Evolutionary conservation across 2,888 invertebrate genomes (phyloP), one percentile per base, ranked within the genome.

Genomic region (Xylota segnis): DNA sequence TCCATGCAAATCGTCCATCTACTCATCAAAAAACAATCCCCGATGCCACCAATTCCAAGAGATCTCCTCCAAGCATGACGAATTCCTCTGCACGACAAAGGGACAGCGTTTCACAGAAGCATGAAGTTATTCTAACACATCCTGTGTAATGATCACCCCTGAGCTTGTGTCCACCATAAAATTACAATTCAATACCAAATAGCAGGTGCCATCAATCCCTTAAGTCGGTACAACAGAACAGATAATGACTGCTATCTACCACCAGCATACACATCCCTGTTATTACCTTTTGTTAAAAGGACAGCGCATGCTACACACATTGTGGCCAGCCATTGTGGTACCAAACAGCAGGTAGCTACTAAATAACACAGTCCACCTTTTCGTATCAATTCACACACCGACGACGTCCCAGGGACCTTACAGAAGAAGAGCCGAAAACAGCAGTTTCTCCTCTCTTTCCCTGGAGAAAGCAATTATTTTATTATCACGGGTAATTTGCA

Each of bases 401-500:
- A 23, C 23, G 3, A 1, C 23, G 23, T 2, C 23, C 23, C 1
- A 3, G 3, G 23, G 23, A 9, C 9, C 37, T 10, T 37, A 37
- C 37, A 10, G 37, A 10, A 29, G 34, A 32, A 29, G 16, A 32
- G 40, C 37, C 9, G 12, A 40, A 40, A 40, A 0, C 3, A 40
- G 5, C 43, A 43, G 14, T 12, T 14, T 14, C 4, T 56, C 63
- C 34, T 59, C 18, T 47, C 40, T 52, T 66, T 61, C n/a, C n/a
- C 59, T 37, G 16, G 59, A n/a, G 18, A 59, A 66, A 59, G 34
- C 83, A 77, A 83, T 83, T 83, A 83, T 83, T 77, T 72, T 83
- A 83, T 77, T 77, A 83, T 61, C 72, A 77, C 45, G 52, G 29
- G 47, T 72, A 77, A 83, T 77, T 83, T 83, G 83, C 83, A 83